Conservation (phyloP, 1,140 invertebrate species). For the Drosophila rufa region DNA sequence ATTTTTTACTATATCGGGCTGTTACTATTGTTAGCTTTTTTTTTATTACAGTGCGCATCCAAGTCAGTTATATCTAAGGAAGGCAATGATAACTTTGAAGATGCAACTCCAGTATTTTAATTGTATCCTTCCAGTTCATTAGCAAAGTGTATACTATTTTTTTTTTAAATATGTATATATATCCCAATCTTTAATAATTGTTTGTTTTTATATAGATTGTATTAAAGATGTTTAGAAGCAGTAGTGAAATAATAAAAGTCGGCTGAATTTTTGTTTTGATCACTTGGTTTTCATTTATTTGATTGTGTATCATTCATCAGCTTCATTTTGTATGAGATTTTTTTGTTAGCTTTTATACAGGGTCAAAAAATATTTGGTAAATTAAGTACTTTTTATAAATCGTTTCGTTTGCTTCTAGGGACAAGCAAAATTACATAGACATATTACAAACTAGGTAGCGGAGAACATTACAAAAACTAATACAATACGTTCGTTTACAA, state of each 20-base stretch:
- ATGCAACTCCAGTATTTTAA: neutral
- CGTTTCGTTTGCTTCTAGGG: slow-evolving; percentile 70
- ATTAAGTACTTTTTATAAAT: slow-evolving; percentile 84
- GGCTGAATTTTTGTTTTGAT: slow-evolving; percentile 59
- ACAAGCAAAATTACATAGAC: slow-evolving; percentile 63
- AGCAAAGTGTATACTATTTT: neutral
- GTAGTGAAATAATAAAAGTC: slow-evolving; percentile 2
- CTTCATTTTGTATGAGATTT: slow-evolving; percentile 67
- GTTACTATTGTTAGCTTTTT: no score
- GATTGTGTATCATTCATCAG: slow-evolving; percentile 63
- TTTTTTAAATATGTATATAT: no score
- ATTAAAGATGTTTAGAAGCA: neutral
- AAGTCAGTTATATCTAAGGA: neutral
- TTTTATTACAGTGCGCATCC: neutral
- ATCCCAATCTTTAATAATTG: no score
- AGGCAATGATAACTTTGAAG: neutral
- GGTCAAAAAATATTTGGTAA: slow-evolving; percentile 80
- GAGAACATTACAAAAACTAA: slow-evolving; percentile 74
- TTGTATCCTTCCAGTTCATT: neutral
- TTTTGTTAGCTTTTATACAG: slow-evolving; percentile 67
- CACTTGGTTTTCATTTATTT: slow-evolving; percentile 62
- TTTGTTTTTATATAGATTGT: neutral
- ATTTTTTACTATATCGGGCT: no score
- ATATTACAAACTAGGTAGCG: slow-evolving; percentile 72
- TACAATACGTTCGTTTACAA: slow-evolving; percentile 80